Percentiles rank a stretch among this genome's conserved stretches.
phyloP scores from a whole-genome alignment of 2,113 vertebrate species.

The Mastomys natalensis region DNA sequence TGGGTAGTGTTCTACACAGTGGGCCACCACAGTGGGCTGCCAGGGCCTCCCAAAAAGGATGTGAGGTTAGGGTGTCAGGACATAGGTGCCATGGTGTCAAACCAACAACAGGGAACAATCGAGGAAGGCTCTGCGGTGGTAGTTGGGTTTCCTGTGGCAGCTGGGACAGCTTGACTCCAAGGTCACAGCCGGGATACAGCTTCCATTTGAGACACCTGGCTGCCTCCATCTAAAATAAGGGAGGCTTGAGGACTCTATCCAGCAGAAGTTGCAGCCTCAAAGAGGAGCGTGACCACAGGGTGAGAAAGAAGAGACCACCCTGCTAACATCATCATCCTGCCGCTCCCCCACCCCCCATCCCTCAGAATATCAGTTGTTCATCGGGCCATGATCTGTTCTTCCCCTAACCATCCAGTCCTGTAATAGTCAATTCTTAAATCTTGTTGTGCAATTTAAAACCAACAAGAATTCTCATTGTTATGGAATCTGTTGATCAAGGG shows the following conservation, averaged over 20 bases:
- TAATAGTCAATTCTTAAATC: background rate
- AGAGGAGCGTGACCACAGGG: background rate
- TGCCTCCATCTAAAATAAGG: constrained; percentile 61
- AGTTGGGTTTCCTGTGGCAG: background rate
- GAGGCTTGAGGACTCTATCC: constrained; percentile 59
- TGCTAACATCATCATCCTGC: no score
- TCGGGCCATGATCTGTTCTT: background rate
- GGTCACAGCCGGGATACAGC: background rate
- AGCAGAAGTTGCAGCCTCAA: constrained; percentile 36
- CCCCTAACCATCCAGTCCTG: background rate
- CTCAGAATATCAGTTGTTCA: background rate
- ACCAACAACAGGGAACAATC: no score
- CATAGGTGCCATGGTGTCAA: background rate
- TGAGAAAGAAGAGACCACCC: background rate
- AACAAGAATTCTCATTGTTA: no score
- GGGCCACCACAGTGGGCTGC: background rate
- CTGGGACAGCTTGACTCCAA: background rate
- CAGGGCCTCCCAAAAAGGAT: background rate
- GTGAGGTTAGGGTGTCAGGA: fast-evolving
- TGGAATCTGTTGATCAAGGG: no score
- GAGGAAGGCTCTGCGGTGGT: background rate
- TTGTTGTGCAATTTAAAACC: background rate
- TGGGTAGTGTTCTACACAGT: background rate
- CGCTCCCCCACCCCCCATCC: fast-evolving
- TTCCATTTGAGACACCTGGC: background rate